phyloP scores from a whole-genome alignment of 1,140 invertebrate species.

The Lamellibrachia luymesi region DNA sequence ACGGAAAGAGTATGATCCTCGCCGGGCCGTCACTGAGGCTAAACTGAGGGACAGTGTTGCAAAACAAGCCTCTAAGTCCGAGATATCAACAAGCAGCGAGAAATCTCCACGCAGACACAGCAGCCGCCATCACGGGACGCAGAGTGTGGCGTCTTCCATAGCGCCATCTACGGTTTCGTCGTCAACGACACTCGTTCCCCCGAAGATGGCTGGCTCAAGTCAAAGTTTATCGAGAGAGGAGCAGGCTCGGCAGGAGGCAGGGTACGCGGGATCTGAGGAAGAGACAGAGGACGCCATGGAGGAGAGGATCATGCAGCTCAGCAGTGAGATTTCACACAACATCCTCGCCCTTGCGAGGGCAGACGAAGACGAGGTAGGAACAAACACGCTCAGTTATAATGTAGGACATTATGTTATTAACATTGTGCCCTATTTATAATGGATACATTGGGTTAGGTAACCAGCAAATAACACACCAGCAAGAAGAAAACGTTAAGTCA shows the following conservation, averaged over 20 bases:
- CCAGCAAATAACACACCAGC: no score
- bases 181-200: background rate
- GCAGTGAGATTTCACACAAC: background rate
- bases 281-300: background rate
- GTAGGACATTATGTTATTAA: no score
- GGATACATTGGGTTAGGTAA: no score
- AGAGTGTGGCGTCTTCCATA: background rate
- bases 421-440: no score
- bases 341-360: background rate
- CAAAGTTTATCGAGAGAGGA: background rate
- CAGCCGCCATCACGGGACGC: background rate
- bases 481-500: no score
- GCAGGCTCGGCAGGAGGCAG: background rate
- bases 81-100: background rate
- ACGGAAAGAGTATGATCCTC: slow-evolving; percentile 84
- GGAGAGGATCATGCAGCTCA: background rate
- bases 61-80: background rate
- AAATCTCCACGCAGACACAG: background rate
- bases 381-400: no score
- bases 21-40: slow-evolving; percentile 77
- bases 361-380: background rate
- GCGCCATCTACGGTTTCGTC: background rate
- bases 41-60: slow-evolving; percentile 28
- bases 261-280: background rate
- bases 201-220: background rate